Conservation (phyloP, 2,888 invertebrate species). For the Tetragonisca angustula region DNA sequence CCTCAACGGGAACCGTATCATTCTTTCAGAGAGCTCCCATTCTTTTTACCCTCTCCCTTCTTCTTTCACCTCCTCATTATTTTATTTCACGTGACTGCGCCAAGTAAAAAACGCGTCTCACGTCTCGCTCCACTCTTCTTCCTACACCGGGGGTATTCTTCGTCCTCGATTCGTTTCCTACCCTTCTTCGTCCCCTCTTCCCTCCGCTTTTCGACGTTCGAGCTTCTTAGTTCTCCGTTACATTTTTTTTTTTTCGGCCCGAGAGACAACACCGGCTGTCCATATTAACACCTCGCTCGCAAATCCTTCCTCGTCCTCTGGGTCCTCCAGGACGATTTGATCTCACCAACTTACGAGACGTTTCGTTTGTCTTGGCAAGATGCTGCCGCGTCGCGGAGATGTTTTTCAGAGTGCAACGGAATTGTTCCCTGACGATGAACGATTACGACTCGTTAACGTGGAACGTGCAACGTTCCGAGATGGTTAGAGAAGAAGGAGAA, state of each 20-base stretch:
- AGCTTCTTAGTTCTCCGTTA: slow-evolving; percentile 35
- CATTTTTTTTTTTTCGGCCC: slow-evolving; percentile 34
- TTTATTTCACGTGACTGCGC: slow-evolving; percentile 71
- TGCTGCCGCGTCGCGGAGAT: background rate
- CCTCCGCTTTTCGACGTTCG: background rate
- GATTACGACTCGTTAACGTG: background rate
- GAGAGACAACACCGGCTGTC: slow-evolving; percentile 38
- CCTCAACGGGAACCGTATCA: slow-evolving; percentile 43
- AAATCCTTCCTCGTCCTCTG: slow-evolving; percentile 27
- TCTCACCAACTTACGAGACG: slow-evolving; percentile 1
- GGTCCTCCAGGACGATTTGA: slow-evolving; percentile 5
- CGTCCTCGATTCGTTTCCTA: slow-evolving; percentile 5
- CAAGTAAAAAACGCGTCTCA: slow-evolving; percentile 62
- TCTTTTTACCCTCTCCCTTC: slow-evolving; percentile 11
- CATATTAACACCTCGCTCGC: slow-evolving; percentile 40
- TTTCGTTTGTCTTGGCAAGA: background rate
- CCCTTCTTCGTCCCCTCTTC: slow-evolving; percentile 3
- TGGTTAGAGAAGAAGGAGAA: background rate
- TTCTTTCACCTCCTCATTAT: slow-evolving; percentile 69
- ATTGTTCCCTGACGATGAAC: background rate
- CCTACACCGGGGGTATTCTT: slow-evolving; percentile 28
- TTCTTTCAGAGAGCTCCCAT: slow-evolving; percentile 55
- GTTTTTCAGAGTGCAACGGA: background rate
- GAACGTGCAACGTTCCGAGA: background rate
- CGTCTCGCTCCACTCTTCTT: slow-evolving; percentile 24